phyloP scores from a whole-genome alignment of 2,113 vertebrate species.

The Zosterops borbonicus region DNA sequence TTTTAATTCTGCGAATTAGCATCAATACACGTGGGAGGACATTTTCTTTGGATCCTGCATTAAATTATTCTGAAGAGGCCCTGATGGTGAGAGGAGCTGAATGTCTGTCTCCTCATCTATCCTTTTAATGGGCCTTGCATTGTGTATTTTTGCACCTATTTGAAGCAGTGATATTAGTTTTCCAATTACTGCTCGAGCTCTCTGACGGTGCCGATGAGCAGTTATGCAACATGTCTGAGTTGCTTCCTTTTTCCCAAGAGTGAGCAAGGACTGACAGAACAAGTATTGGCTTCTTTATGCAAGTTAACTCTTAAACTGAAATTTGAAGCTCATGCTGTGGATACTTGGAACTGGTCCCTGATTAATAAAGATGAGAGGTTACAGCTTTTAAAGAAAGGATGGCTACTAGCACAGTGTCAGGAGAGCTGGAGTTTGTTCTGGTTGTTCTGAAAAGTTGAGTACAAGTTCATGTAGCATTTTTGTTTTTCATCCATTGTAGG shows the following conservation, averaged over 20 bases:
- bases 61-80: slow-evolving; percentile 24
- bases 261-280: background rate
- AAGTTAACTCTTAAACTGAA: slow-evolving; percentile 12
- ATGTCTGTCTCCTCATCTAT: slow-evolving; percentile 11
- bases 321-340: background rate
- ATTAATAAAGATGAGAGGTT: background rate
- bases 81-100: background rate
- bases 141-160: slow-evolving; percentile 21
- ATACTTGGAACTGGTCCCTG: background rate
- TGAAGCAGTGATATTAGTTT: slow-evolving; percentile 14
- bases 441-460: background rate
- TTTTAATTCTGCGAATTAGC: slow-evolving; percentile 43
- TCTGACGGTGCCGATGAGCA: background rate
- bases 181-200: background rate
- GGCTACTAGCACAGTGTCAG: background rate
- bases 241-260: background rate
- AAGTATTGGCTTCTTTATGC: background rate
- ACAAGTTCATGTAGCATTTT: background rate
- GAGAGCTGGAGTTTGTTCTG: background rate
- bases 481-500: background rate
- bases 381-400: background rate
- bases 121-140: slow-evolving; percentile 1
- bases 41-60: background rate
- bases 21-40: slow-evolving; percentile 10
- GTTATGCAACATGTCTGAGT: slow-evolving; percentile 28